Base-by-base conservation (phyloP, 1,140 invertebrate species). In the Bombus breviceps region DNA sequence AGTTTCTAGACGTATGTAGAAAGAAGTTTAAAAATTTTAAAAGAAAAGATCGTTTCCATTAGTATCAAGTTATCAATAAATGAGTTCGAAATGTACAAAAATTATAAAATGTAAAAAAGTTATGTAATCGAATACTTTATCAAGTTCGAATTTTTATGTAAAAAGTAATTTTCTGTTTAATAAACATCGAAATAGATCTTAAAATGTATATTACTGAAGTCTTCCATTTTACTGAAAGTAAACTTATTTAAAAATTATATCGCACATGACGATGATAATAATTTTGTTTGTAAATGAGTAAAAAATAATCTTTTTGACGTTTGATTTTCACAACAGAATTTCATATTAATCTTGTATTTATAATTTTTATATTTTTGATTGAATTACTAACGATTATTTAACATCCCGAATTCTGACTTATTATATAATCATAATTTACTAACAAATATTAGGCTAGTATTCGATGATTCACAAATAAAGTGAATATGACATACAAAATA, bases 241-340 rank as follows among this genome's bases (percentile, higher is more conserved):
- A 79, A n/a, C 59, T 8, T 66, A 76, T 32, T 66, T 87, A 34
- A 64, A 86, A 72, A 73, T 62, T 71, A 37, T 53, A 37, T 71
- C 72, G 47, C 10, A 72, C 8, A 18, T 43, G 12, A 62, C 4
- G 25, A 59, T 71, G 8, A 41, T 37, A 71, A 71, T 47, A 73
- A 43, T 43, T 73, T 28, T 39, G 13, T 41, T 41, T n/a, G 25
- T 22, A 72, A n/a, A 43, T 6, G 15, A n/a, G 6, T 32, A 43
- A 72, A 43, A 43, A 43, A 41, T n/a, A 41, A 43, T 39, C 0
- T n/a, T 73, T 32, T 43, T 73, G n/a, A 71, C 12, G 5, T 71
- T 71, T 71, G 22, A n/a, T 72, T 12, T 72, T 28, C 13, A 28
- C 4, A 5, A 41, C 69, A 41, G 37, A 71, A 71, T 39, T 53